Conservation (phyloP, 2,888 invertebrate genomes). For the Falcaria lacertinaria region DNA sequence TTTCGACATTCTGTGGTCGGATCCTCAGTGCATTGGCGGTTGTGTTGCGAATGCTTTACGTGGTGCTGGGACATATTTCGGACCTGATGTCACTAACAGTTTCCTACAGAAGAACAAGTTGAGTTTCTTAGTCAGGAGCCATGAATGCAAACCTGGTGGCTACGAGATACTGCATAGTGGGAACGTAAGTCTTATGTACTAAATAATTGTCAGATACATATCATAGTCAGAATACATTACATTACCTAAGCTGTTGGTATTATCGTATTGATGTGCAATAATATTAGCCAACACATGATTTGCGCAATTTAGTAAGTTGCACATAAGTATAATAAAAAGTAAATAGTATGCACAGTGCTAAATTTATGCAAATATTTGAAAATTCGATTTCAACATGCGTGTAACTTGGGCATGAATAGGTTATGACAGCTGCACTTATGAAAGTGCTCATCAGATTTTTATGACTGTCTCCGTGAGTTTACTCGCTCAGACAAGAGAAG, state of each 20-base stretch:
- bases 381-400: no score
- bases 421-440: no score
- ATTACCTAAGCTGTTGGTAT: no score
- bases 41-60: constrained; percentile 90
- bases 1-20: constrained; percentile 96
- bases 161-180: constrained; percentile 92
- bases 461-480: constrained; percentile 7
- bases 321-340: no score
- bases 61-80: constrained; percentile 96
- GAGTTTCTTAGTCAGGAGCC: constrained; percentile 90
- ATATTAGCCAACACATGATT: no score
- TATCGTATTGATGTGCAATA: no score
- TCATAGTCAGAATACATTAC: no score
- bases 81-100: constrained; percentile 90
- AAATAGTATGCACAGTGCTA: no score
- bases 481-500: constrained; percentile 5
- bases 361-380: no score
- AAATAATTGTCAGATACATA: no score
- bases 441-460: constrained; percentile 18
- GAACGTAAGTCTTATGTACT: constrained; percentile 80
- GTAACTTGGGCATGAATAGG: no score
- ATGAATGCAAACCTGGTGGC: constrained; percentile 96
- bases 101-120: constrained; percentile 89
- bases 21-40: constrained; percentile 89
- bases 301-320: no score